Base-by-base conservation (phyloP, 2,888 invertebrate species). In the Himalopsyche tibetana region DNA sequence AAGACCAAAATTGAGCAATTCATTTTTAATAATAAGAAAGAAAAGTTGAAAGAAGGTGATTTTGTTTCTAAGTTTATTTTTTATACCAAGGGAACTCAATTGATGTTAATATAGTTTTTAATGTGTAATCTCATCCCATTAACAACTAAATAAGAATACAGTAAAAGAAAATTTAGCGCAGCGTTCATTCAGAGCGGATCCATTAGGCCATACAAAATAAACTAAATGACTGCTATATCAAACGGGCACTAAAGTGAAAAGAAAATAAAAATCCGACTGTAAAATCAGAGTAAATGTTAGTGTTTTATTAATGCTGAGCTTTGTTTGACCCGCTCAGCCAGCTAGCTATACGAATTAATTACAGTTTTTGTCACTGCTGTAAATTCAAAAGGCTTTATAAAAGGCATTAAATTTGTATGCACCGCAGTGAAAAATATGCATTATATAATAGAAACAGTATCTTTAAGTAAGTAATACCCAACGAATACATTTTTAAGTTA, bases 211-310 rank as follows among this genome's bases (percentile, higher is more conserved):
- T 63, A 63, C 63, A 63, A 63, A 63, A 63, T 63, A 63, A 63
- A 63, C 63, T 28, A 19, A 63, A 19, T 63, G 63, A 19, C 19
- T 19, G 28, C 63, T 19, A 63, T 63, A 63, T 63, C 19, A 63
- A 63, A 63, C 19, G 19, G 63, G 63, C 63, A 63, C 63, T 63
- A 63, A 63, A 63, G 63, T 11, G 28, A 63, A 63, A 63, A 63
- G 63, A 63, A 63, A 63, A 63, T 63, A 63, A 63, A 63, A 63
- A 63, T 63, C 19, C 63, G 63, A 63, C 63, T 63, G 63, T 63
- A 63, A 63, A 63, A 63, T 63, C 63, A 63, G 19, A 63, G 63
- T 63, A 63, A 63, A 63, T 8, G 63, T 63, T 63, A 63, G 63
- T 63, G 63, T 63, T 63, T 63, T 63, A 63, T 63, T 63, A 63